phyloP scores from a whole-genome alignment of 2,113 vertebrate genomes.

The Merops nubicus region DNA sequence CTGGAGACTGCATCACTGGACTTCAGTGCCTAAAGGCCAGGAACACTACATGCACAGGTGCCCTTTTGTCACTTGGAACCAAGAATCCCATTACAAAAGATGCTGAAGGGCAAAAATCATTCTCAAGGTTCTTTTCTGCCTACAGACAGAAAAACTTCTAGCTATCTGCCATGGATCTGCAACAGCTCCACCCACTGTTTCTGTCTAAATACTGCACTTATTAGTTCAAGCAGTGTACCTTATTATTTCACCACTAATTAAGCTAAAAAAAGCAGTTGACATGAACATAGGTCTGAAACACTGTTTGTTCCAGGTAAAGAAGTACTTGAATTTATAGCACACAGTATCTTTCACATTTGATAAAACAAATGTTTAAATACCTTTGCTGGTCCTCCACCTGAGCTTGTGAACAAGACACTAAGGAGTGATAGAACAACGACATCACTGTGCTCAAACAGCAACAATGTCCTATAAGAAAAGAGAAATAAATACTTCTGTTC shows the following conservation, averaged over 20 bases:
- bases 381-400: constrained; percentile 95
- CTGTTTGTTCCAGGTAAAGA: background rate
- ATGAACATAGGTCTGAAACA: background rate
- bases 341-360: background rate
- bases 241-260: background rate
- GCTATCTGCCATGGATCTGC: background rate
- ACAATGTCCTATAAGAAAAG: constrained; percentile 82
- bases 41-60: fast-evolving
- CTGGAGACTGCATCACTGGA: background rate
- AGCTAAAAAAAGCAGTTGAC: background rate
- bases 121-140: background rate
- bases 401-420: constrained; percentile 91
- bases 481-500: background rate
- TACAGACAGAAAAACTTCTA: background rate
- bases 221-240: background rate
- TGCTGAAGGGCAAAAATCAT: background rate
- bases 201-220: background rate
- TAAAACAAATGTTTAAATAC: constrained; percentile 70
- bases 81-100: background rate
- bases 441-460: constrained; percentile 96
- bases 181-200: background rate
- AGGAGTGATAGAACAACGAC: constrained; percentile 93
- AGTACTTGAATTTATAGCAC: background rate
- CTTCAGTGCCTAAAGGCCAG: background rate
- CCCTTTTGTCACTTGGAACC: background rate